Evolutionary conservation across 1,140 invertebrate genomes (phyloP), one percentile per base, ranked within the genome.

Genomic region (Zaprionus camerounensis): DNA sequence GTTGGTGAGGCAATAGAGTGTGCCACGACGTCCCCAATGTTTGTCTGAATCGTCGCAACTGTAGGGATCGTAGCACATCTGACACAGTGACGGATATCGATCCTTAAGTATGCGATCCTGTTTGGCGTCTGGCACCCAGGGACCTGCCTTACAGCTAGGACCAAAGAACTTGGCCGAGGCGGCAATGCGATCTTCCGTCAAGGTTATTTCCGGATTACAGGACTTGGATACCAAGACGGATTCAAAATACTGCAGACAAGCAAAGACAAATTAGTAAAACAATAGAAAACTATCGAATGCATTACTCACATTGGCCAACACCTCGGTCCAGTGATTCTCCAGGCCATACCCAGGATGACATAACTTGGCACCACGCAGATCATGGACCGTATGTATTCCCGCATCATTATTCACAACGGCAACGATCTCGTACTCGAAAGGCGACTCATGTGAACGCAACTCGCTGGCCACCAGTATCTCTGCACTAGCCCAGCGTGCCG

Each of bases 21-120:
- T 95, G 7, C 97, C 97, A 55, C 95, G 94, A 58, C 95, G 94
- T 2, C 97, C 97, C 94, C 96, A 96, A 93, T 97, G 98, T 66
- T 95, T 95, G 91, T 98, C 97, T 31, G 93, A 93, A 0, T 93
- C 92, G 17, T 95, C 95, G 83, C 96, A 98, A 20, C 82, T 92
- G 5, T 82, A 69, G 0, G 95, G 94, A 91, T 94, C 94, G 15
- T 95, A 94, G 82, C 97, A 97, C 12, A 96, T 93, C 3, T 94
- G 93, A 76, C 96, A 97, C 2, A 97, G 91, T 49, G 96, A 96
- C 11, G 93, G 93, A 86, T 97, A 97, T 65, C 94, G 95, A 2
- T 81, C 86, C 92, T 97, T 98, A 3, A 98, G 92, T 88, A 94
- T 86, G 36, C 90, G 90, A 85, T 98, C 96, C 17, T 95, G 93